A percentile compares a stretch with the other conserved stretches of the same genome.
These are phyloP conservation scores for Ptychodera flava DNA, from an alignment of 35 echinoderm and acorn worm species.

Conservation along the genomic window DNA sequence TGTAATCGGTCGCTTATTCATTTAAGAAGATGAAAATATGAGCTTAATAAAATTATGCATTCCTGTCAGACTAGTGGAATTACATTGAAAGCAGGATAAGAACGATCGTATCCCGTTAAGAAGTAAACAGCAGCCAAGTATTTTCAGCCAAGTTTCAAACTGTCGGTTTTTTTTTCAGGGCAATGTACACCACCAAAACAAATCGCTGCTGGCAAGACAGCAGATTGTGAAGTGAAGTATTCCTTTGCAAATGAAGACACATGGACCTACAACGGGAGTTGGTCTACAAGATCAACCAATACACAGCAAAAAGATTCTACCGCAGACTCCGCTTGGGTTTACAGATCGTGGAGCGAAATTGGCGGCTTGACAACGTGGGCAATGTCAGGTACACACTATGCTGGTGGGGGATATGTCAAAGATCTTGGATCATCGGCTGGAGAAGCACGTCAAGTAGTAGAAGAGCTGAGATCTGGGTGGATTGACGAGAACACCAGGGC, in stretches of 20 bases:
- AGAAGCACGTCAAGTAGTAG: background rate
- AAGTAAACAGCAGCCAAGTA: too few species aligned
- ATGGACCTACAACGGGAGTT: background rate
- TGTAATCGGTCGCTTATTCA: too few species aligned
- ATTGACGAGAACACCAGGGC: background rate
- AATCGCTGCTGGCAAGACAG: too few species aligned
- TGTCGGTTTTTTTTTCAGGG: too few species aligned
- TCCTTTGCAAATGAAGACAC: background rate
- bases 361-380: background rate
- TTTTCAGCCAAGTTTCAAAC: too few species aligned
- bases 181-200: too few species aligned
- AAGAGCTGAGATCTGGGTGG: background rate
- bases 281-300: background rate
- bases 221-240: background rate
- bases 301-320: background rate
- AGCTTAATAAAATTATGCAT: too few species aligned
- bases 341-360: background rate
- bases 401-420: background rate
- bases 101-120: too few species aligned
- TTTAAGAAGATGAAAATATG: too few species aligned
- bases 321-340: background rate
- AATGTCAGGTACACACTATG: background rate
- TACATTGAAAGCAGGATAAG: too few species aligned
- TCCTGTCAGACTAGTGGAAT: too few species aligned
- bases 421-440: background rate